Evolutionary conservation across 2,888 invertebrate species (phyloP).

Genomic region (Lasius fuliginosus): DNA sequence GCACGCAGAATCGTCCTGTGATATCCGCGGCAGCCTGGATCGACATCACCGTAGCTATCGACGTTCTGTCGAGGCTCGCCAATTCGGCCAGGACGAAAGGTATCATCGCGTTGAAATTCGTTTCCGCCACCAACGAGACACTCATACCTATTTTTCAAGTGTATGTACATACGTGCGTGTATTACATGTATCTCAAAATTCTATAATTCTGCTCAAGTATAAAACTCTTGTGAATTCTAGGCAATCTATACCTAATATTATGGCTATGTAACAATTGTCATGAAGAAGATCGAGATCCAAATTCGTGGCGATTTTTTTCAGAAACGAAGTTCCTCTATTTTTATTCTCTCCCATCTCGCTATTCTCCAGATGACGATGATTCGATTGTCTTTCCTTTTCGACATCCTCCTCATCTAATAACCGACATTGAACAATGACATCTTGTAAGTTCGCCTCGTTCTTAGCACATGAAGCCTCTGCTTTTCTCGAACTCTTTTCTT

Average conservation of each 20-base stretch:
- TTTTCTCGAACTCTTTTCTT: not conserved
- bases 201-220: not conserved
- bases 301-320: conserved; percentile 55
- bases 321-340: conserved; percentile 16
- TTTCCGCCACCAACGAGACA: conserved; percentile 85
- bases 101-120: conserved; percentile 86
- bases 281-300: conserved; percentile 73
- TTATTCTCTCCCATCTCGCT: not conserved
- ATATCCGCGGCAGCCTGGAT: conserved; percentile 85
- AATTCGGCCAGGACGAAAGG: conserved; percentile 86
- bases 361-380: not conserved
- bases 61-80: conserved; percentile 79
- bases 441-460: conserved; percentile 18
- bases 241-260: conserved; percentile 70
- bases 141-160: conserved; percentile 81
- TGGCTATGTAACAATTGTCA: conserved; percentile 68
- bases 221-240: not conserved
- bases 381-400: not conserved
- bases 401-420: conserved; percentile 35
- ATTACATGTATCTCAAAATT: not conserved
- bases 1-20: conserved; percentile 84
- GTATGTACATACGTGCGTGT: not conserved
- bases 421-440: conserved; percentile 14
- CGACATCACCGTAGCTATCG: conserved; percentile 84
- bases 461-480: not conserved